A percentile compares a stretch with the other conserved stretches of the same genome.
These are phyloP conservation scores for Actinostola sp. DNA, from an alignment of 92 coral and sea anemone genomes.

Conservation along the genomic window DNA sequence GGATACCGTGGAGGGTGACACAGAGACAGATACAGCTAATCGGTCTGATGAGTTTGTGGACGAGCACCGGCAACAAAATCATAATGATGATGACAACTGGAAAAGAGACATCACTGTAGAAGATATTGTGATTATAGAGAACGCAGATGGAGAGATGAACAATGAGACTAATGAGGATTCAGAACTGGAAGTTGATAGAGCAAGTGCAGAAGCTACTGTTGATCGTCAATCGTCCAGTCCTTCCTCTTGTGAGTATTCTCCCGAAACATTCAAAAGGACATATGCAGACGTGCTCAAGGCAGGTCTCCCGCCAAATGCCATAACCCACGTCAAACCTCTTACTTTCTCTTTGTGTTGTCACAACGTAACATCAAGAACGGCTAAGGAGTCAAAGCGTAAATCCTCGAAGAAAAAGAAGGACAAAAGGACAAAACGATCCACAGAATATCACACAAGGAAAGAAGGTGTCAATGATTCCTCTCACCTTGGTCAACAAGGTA, in stretches of 20 bases:
- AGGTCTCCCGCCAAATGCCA: slow-evolving; percentile 17
- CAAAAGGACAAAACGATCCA: slow-evolving; percentile 9
- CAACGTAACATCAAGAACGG: not conserved
- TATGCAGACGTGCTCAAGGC: slow-evolving; percentile 36
- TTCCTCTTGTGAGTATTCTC: not conserved
- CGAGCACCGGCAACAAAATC: not conserved
- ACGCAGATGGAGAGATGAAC: not conserved
- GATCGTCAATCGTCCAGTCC: not conserved
- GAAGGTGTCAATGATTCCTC: not conserved
- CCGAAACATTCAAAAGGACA: not conserved
- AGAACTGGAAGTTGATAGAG: not conserved
- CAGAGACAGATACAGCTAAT: not conserved
- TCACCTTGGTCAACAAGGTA: not conserved
- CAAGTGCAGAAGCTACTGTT: not conserved
- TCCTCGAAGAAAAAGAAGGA: slow-evolving; percentile 31
- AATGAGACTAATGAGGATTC: not conserved
- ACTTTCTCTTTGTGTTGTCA: slow-evolving; percentile 14
- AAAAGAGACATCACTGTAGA: slow-evolving; percentile 24
- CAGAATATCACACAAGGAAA: slow-evolving; percentile 4
- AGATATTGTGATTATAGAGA: not conserved
- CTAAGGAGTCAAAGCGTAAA: slow-evolving; percentile 21
- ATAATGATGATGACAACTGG: slow-evolving; percentile 16
- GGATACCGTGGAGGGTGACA: not conserved
- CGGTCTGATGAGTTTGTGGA: not conserved
- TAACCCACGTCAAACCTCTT: slow-evolving; percentile 16